Evolutionary conservation across 2,888 invertebrate genomes (phyloP).

Genomic region (Tubiluchus corallicola): DNA sequence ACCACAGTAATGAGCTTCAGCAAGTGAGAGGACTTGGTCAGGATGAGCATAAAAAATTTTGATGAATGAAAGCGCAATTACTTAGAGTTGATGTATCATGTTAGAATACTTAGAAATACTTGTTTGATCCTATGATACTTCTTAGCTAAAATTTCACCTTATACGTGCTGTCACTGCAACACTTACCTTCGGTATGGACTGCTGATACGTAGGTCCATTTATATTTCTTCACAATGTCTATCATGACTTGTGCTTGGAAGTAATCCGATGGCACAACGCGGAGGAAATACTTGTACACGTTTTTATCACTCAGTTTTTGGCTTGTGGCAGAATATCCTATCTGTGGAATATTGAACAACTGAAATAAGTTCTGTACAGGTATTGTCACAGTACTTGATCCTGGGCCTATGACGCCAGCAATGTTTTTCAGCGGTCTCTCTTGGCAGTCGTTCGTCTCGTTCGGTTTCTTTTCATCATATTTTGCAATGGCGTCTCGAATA

Average conservation of each 20-base stretch:
- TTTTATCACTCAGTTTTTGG: slow-evolving; percentile 52
- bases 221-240: slow-evolving; percentile 44
- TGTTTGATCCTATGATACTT: too few relatives aligned
- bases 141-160: too few relatives aligned
- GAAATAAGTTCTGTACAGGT: slow-evolving; percentile 54
- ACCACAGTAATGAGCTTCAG: too few relatives aligned
- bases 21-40: too few relatives aligned
- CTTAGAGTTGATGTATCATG: too few relatives aligned
- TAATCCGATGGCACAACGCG: slow-evolving; percentile 57
- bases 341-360: slow-evolving; percentile 44
- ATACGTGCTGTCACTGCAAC: too few relatives aligned
- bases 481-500: slow-evolving; percentile 43
- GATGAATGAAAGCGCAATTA: too few relatives aligned
- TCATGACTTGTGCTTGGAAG: slow-evolving; percentile 52
- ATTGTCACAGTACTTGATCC: slow-evolving; percentile 50
- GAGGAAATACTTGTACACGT: slow-evolving; percentile 51
- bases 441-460: too few relatives aligned
- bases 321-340: slow-evolving; percentile 59
- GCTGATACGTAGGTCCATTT: slow-evolving; percentile 63
- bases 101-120: too few relatives aligned
- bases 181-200: slow-evolving; percentile 51
- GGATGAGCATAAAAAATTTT: too few relatives aligned
- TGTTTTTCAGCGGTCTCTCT: slow-evolving; percentile 21
- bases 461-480: slow-evolving; percentile 14
- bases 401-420: slow-evolving; percentile 53